Base-by-base conservation (phyloP, 2,113 vertebrate genomes). In the Nematolebias whitei region DNA sequence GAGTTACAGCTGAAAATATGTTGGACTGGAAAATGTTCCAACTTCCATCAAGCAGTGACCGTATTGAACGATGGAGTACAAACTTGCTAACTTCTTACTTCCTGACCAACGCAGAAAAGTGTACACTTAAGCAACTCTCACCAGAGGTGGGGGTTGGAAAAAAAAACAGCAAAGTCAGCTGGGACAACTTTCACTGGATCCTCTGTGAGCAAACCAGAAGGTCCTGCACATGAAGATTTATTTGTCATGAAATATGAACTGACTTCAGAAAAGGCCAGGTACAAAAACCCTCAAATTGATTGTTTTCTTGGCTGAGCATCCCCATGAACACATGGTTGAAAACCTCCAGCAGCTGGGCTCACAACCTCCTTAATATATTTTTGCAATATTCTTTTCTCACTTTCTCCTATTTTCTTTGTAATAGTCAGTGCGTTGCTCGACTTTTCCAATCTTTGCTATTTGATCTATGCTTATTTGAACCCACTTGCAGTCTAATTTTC, bases 391-490 rank as follows among this genome's bases (percentile, higher is more conserved):
- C 6, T 10, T 61, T 59, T 63, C 51, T 66, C 13, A 12, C 26
- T 53, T 66, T 43, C n/a, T 15, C 48, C 24, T 32, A 9, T 44
- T 61, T 47, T 40, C 61, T 13, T 51, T 9, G 15, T 44, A n/a
- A n/a, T 14, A 9, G n/a, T 47, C 18, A 29, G 2, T 8, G 16
- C 18, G 10, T 15, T 11, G 39, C n/a, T 24, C 24, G 62, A 71
- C 47, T 74, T 70, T 70, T 75, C 53, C 51, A 57, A 71, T 78
- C 47, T 65, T 40, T 48, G 9, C 64, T 7, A 7, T 54, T 59
- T 63, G 20, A 76, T 66, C 47, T 56, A n/a, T 55, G 45, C 22
- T 71, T 44, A 78, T 65, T 68, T 71, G 16, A 80, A 54, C 35
- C 60, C 56, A 43, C 38, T 22, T 66, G 38, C 53, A 56, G 35